Percentiles rank a stretch among this genome's conserved stretches.
phyloP scores from a whole-genome alignment of 2,888 invertebrate genomes.

The Hemistola chrysoprasaria region DNA sequence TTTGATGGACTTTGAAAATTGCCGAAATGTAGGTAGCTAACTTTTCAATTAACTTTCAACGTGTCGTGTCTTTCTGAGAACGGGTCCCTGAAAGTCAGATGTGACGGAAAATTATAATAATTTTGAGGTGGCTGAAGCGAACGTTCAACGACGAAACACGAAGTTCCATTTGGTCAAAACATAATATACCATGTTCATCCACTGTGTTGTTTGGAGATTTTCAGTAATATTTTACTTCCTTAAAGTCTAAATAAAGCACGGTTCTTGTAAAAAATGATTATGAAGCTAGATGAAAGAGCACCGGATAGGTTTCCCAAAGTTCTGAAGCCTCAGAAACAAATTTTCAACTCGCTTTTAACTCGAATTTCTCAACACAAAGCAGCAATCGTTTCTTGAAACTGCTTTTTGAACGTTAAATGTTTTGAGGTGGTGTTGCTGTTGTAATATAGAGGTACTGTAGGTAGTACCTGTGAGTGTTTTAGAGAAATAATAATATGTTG shows the following conservation, averaged over 20 bases:
- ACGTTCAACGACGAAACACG: no score
- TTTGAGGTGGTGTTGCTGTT: slow-evolving; percentile 12
- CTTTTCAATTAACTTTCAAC: slow-evolving; percentile 13
- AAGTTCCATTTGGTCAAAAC: no score
- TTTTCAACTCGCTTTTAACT: slow-evolving; percentile 50
- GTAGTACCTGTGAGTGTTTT: no score
- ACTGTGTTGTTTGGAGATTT: no score
- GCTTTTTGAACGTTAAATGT: slow-evolving; percentile 39
- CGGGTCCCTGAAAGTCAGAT: background rate
- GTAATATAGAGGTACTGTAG: no score
- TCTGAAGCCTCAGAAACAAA: slow-evolving; percentile 63
- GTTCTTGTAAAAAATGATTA: slow-evolving; percentile 33
- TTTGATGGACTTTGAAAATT: slow-evolving; percentile 36
- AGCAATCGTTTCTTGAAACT: slow-evolving; percentile 42
- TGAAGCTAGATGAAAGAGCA: slow-evolving; percentile 49
- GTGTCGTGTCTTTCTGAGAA: slow-evolving; percentile 9
- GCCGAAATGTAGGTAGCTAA: slow-evolving; percentile 20
- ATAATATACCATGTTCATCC: no score
- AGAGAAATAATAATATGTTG: slow-evolving; percentile 28
- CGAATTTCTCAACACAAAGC: slow-evolving; percentile 51
- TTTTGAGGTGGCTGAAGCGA: no score
- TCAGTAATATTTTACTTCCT: no score
- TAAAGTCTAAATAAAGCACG: slow-evolving; percentile 32
- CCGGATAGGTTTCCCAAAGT: slow-evolving; percentile 57
- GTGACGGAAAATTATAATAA: no score